phyloP scores from a whole-genome alignment of 2,797 vertebrate genomes.

The Propithecus deckenii region DNA sequence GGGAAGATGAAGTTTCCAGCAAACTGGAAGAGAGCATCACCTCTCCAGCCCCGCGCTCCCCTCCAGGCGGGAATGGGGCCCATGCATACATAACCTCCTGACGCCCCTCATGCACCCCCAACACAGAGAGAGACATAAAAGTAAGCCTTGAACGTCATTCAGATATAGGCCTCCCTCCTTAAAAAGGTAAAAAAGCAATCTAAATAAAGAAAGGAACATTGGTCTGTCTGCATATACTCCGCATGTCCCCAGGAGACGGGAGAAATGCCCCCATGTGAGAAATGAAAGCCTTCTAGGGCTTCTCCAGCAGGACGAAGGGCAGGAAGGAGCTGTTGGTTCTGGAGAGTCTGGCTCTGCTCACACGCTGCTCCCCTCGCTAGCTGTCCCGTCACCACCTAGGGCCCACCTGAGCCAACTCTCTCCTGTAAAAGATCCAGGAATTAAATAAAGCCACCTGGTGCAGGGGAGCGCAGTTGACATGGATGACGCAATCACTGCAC shows the following conservation, averaged over 20 bases:
- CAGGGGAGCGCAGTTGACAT: background rate
- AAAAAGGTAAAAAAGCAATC: background rate
- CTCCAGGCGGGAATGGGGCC: rapidly evolving
- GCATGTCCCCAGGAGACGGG: background rate
- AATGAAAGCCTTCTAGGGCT: background rate
- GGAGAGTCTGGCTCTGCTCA: background rate
- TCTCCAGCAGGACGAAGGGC: background rate
- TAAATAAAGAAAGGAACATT: background rate
- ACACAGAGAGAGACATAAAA: rapidly evolving
- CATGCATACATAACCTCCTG: rapidly evolving
- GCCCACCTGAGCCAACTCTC: background rate
- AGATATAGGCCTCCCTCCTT: background rate
- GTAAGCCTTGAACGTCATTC: background rate
- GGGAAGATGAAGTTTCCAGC: background rate
- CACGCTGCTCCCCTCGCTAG: background rate
- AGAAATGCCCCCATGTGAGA: background rate
- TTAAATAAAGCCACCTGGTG: background rate
- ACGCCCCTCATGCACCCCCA: background rate
- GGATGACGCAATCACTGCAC: background rate
- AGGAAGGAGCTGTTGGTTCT: background rate
- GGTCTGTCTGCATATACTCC: background rate
- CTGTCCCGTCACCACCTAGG: background rate
- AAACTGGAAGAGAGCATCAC: background rate
- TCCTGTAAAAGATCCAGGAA: background rate
- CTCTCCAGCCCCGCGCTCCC: background rate